Conservation (phyloP, 2,113 vertebrate species). For the Actenoides hombroni region DNA sequence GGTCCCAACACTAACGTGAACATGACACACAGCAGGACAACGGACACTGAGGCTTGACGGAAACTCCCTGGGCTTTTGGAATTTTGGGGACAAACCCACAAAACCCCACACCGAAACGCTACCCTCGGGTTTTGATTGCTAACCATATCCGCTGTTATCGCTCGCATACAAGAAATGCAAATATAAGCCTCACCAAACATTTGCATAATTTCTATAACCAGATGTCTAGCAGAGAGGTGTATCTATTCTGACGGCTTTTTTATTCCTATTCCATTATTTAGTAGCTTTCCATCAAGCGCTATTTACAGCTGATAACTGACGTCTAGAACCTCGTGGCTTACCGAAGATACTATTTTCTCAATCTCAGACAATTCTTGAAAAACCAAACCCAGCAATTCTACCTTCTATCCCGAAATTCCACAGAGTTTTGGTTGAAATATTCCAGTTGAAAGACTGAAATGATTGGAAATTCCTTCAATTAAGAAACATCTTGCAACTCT, state of each 20-base stretch:
- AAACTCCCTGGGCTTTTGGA: background rate
- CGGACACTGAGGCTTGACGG: background rate
- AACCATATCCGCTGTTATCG: background rate
- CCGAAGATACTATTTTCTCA: background rate
- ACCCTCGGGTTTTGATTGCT: background rate
- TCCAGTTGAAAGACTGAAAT: background rate
- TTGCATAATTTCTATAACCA: conserved; percentile 34
- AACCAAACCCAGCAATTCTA: background rate
- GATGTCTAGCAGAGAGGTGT: background rate
- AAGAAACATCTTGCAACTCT: background rate
- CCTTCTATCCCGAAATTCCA: background rate
- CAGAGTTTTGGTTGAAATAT: background rate
- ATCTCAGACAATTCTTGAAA: background rate
- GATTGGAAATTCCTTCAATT: background rate
- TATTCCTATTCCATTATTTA: conserved; percentile 4
- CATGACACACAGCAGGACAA: background rate
- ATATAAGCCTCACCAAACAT: background rate
- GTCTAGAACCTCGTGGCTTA: background rate
- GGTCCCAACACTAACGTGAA: background rate
- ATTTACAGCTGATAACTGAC: background rate
- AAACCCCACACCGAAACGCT: background rate
- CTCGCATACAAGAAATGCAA: background rate
- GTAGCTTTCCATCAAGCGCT: background rate
- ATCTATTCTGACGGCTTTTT: background rate
- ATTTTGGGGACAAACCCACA: background rate